phyloP scores from a whole-genome alignment of 1,140 invertebrate species.

The Papilio machaon region DNA sequence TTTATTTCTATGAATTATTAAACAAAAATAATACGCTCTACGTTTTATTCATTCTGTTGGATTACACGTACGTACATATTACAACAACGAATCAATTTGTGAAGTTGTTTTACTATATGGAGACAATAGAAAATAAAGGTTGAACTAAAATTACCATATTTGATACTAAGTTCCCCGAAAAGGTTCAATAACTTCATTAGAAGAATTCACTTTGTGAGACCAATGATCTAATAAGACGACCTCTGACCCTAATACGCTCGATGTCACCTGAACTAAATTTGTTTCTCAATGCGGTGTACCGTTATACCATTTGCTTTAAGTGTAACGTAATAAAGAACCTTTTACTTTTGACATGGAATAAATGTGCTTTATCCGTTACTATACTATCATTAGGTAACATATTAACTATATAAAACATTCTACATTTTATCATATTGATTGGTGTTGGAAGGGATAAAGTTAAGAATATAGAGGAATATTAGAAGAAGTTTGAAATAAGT shows the following conservation, averaged over 20 bases:
- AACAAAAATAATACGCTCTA: too few species aligned
- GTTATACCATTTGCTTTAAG: constrained; percentile 41
- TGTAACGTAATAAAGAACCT: constrained; percentile 40
- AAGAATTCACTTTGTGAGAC: constrained; percentile 51
- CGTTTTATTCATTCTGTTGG: too few species aligned
- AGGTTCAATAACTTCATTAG: constrained; percentile 61
- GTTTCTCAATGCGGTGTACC: constrained; percentile 45
- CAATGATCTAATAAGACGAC: constrained; percentile 51
- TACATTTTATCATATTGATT: not conserved
- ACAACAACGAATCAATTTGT: not conserved
- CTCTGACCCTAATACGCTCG: constrained; percentile 46
- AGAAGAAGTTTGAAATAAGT: too few species aligned
- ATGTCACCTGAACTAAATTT: constrained; percentile 61
- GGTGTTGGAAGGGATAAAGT: too few species aligned
- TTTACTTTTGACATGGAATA: constrained; percentile 15
- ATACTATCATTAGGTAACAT: not conserved
- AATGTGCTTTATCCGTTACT: constrained; percentile 8
- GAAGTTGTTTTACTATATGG: not conserved
- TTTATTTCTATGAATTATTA: too few species aligned
- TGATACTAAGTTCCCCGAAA: constrained; percentile 40
- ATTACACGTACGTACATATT: not conserved
- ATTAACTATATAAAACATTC: not conserved
- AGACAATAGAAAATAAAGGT: not conserved
- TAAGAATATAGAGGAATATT: too few species aligned
- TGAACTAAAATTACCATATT: not conserved